phyloP scores from a whole-genome alignment of 2,113 vertebrate species.

The Oreochromis tanganicae region DNA sequence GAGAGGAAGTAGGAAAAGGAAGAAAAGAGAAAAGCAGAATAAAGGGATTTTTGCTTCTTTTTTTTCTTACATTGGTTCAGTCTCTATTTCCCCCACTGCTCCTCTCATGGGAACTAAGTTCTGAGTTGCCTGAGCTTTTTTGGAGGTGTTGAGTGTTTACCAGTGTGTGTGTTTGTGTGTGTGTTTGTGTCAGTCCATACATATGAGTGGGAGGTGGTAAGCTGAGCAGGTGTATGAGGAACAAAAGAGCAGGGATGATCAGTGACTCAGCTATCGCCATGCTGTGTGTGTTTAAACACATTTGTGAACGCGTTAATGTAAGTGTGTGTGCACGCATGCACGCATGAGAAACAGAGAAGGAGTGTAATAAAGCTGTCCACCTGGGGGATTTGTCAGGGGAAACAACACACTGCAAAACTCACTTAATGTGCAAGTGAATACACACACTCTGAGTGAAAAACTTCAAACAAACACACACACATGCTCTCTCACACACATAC shows the following conservation, averaged over 20 bases:
- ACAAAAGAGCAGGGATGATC: conserved; percentile 53
- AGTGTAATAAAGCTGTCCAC: conserved; percentile 34
- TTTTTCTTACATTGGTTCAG: conserved; percentile 41
- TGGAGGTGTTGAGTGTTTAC: conserved; percentile 30
- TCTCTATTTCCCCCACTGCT: background rate
- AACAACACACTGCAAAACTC: conserved; percentile 13
- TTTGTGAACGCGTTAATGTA: background rate
- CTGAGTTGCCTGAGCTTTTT: conserved; percentile 42
- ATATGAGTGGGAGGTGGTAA: conserved; percentile 55
- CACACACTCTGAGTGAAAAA: background rate
- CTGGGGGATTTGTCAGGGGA: conserved; percentile 40
- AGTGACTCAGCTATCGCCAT: conserved; percentile 36
- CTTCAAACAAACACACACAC: background rate
- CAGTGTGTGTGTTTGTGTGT: background rate
- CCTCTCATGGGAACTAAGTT: conserved; percentile 44
- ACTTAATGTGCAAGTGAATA: conserved; percentile 1
- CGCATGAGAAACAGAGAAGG: background rate
- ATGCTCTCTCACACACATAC: background rate
- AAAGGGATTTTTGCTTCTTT: background rate
- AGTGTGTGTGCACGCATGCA: background rate
- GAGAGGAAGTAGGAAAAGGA: background rate
- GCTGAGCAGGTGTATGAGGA: conserved; percentile 62
- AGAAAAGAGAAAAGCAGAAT: background rate
- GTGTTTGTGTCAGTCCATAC: background rate
- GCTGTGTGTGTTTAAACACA: background rate